Conservation (phyloP, 2,888 invertebrate species). For the Ornithoptera alexandrae region DNA sequence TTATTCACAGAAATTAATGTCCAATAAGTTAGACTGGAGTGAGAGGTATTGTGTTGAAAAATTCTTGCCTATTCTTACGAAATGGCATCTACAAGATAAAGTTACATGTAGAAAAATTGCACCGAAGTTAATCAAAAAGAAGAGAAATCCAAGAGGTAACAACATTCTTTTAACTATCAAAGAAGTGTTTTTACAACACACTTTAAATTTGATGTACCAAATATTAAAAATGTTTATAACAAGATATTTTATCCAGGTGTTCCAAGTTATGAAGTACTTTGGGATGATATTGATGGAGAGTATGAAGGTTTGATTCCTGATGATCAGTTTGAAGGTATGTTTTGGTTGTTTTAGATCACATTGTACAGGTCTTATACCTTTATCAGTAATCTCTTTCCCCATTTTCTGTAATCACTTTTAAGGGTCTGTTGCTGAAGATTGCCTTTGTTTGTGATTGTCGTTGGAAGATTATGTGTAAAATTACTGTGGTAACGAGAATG, state of each 20-base stretch:
- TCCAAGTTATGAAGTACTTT: constrained; percentile 85
- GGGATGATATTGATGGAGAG: constrained; percentile 80
- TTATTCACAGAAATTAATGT: constrained; percentile 81
- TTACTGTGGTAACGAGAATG: no score
- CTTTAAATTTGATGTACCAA: background rate
- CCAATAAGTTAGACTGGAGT: constrained; percentile 85
- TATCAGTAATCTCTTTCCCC: no score
- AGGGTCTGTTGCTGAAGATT: no score
- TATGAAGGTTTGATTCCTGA: constrained; percentile 82
- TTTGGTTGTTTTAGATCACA: background rate
- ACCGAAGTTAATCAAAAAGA: constrained; percentile 64
- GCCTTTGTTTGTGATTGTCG: no score
- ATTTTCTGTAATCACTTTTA: no score
- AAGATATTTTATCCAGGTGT: constrained; percentile 65
- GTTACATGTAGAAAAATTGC: constrained; percentile 56
- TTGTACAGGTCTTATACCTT: no score
- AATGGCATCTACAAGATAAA: constrained; percentile 84
- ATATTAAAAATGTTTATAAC: no score
- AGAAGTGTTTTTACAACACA: background rate
- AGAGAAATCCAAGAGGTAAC: constrained; percentile 74
- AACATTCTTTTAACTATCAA: constrained; percentile 1
- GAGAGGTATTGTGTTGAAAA: constrained; percentile 88
- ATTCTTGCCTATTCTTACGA: constrained; percentile 86
- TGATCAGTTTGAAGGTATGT: constrained; percentile 74
- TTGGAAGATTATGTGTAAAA: no score